phyloP scores from a whole-genome alignment of 2,797 vertebrate genomes.

The Eulemur rubriventer region DNA sequence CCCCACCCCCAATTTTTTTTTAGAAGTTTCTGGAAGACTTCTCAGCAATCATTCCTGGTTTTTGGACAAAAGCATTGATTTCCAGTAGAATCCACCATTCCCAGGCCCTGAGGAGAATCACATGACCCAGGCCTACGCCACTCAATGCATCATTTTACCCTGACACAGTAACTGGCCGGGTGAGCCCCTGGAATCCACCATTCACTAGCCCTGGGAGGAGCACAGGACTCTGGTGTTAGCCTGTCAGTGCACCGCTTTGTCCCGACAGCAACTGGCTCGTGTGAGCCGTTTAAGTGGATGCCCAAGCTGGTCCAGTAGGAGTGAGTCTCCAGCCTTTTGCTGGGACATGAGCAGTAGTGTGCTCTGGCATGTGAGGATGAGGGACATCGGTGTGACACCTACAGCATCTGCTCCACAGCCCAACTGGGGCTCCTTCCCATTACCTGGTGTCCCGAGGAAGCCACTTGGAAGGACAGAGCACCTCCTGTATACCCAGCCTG shows the following conservation, averaged over 20 bases:
- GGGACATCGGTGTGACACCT: rapidly evolving
- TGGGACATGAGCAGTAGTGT: background rate
- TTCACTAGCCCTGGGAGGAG: background rate
- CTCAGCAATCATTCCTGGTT: background rate
- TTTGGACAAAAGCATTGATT: background rate
- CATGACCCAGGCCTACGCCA: background rate
- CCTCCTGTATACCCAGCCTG: background rate
- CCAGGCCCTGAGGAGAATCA: background rate
- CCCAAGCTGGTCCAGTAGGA: background rate
- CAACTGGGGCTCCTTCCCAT: rapidly evolving
- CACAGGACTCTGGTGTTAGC: background rate
- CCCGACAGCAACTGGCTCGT: background rate
- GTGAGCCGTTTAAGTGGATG: background rate
- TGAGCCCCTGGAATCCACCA: background rate
- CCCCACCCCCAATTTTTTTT: background rate
- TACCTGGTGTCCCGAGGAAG: background rate
- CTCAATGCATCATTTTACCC: too few relatives aligned
- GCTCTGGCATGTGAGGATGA: rapidly evolving
- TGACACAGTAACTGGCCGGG: background rate
- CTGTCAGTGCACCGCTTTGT: too few relatives aligned
- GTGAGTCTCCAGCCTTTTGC: background rate
- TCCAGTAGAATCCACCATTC: background rate
- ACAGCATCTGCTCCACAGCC: rapidly evolving
- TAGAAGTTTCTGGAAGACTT: background rate
- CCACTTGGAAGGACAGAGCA: background rate